Evolutionary conservation across 2,113 vertebrate genomes (phyloP).

Genomic region (human (Homo sapiens)): DNA sequence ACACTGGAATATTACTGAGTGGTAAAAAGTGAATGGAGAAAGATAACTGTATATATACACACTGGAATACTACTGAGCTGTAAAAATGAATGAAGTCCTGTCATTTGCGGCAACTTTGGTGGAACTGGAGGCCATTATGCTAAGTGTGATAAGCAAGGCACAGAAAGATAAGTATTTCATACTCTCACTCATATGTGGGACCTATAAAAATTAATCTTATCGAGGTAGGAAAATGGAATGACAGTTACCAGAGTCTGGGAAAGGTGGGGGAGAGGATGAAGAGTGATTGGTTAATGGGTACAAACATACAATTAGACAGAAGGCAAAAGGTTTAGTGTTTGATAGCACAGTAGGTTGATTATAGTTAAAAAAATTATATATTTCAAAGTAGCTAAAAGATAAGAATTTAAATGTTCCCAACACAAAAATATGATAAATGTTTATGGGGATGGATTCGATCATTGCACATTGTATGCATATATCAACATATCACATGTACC

Average conservation of each 20-base stretch:
- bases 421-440: neutral
- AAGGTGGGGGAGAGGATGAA: neutral
- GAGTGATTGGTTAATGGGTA: neutral
- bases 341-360: neutral
- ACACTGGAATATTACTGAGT: neutral
- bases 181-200: neutral
- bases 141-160: neutral
- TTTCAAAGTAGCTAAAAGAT: neutral
- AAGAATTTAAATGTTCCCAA: neutral
- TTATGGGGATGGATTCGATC: neutral
- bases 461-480: neutral
- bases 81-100: neutral
- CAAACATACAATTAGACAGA: neutral
- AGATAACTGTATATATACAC: neutral
- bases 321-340: neutral
- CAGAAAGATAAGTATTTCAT: neutral
- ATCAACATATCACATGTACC: neutral
- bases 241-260: neutral
- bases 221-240: neutral
- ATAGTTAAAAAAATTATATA: neutral
- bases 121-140: neutral
- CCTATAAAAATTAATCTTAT: neutral
- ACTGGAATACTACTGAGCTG: neutral
- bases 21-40: neutral
- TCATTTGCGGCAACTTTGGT: neutral